Evolutionary conservation across 2,113 vertebrate genomes (phyloP), one percentile per base, ranked within the genome.

Genomic region (Chamaea fasciata): DNA sequence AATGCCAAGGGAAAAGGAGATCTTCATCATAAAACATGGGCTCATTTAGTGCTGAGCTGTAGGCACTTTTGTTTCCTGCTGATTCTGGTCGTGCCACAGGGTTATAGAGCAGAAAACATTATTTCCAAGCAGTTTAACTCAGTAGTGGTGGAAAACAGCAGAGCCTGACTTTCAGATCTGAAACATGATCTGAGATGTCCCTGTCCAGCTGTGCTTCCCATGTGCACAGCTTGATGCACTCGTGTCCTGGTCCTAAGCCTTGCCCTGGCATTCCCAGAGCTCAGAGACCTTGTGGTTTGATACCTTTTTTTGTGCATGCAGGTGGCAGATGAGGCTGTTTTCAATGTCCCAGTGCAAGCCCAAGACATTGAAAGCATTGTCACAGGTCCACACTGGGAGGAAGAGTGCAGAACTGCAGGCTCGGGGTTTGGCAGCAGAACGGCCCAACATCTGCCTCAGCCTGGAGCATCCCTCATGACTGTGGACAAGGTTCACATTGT

Each of bases 61-160:
- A 78, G 89, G 92, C 76, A 71, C 60, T 81, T 90, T 33, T 83
- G 24, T 73, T 95, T 95, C 80, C 91, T 95, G 86, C 80, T 96
- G 81, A 92, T 84, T 87, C 87, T 87, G 68, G 83, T 89, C 91
- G 33, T 96, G 91, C 86, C 89, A 75, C 60, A 69, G 77, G 75
- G 69, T 94, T 93, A 94, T 8, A 78, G 83, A 94, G 92, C 92
- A 96, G 76, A 91, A 95, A 90, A 84, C 86, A 81, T 97, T 95
- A 87, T 93, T 96, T 95, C 95, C 30, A 0, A 95, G 76, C 73
- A 87, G 89, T 93, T 96, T 89, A 93, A 83, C 91, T 87, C 57
- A 20, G 57, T 18, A 22, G 14, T 90, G 86, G 68, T 68, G n/a
- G 39, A 59, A 82, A 89, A 41, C 30, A 93, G 80, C 87, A 52